A percentile compares a stretch with the other conserved stretches of the same genome.
These are phyloP conservation scores for Hippocampus kuda DNA, from an alignment of 2,797 vertebrate genomes.

Conservation along the genomic window DNA sequence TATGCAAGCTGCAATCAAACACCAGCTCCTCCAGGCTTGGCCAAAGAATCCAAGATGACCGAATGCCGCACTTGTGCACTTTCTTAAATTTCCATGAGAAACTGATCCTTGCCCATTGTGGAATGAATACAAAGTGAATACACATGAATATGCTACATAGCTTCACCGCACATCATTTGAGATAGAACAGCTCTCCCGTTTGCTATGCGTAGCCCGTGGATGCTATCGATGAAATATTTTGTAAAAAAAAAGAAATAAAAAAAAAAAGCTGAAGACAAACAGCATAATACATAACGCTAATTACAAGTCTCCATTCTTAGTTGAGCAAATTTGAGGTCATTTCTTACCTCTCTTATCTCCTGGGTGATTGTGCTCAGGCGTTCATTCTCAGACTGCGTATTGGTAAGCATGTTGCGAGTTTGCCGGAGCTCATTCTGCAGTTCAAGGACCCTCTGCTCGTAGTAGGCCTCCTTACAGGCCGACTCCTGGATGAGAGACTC, in stretches of 20 bases:
- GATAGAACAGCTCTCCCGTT: neutral
- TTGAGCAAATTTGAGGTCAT: neutral
- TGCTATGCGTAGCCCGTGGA: neutral
- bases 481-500: conserved; percentile 93
- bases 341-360: conserved; percentile 83
- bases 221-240: neutral
- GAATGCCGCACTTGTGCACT: neutral
- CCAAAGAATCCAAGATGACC: neutral
- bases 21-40: neutral
- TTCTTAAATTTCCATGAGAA: neutral
- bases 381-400: conserved; percentile 87
- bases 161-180: neutral
- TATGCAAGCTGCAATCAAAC: conserved; percentile 5
- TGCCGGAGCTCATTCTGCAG: conserved; percentile 86
- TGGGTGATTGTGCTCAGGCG: conserved; percentile 79
- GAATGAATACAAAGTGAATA: conserved; percentile 5
- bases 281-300: neutral
- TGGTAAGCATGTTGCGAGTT: conserved; percentile 79
- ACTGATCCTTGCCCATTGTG: neutral
- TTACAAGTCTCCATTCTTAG: neutral
- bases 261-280: neutral
- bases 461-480: conserved; percentile 89
- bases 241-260: neutral
- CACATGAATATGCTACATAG: neutral
- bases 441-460: conserved; percentile 86